Conservation (phyloP, 2,888 invertebrate genomes). For the Periphyllus acericola region DNA sequence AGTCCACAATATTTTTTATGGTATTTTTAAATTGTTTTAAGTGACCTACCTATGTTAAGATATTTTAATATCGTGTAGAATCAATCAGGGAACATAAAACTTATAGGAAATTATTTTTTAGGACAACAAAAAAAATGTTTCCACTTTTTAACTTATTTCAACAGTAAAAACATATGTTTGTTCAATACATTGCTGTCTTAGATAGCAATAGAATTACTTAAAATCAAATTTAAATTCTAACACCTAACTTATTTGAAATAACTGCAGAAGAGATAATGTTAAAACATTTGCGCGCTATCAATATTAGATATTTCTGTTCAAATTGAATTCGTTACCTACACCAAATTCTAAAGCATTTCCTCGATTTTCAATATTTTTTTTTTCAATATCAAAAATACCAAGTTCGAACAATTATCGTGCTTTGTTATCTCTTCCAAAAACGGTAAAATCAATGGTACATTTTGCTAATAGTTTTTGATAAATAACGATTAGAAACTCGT, state of each 20-base stretch:
- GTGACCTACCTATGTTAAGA: not conserved
- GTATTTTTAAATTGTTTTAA: constrained; percentile 12
- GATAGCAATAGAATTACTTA: not conserved
- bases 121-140: not conserved
- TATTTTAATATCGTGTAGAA: constrained; percentile 60
- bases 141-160: not conserved
- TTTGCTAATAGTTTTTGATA: too few relatives aligned
- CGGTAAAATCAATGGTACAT: too few relatives aligned
- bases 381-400: too few relatives aligned
- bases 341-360: too few relatives aligned
- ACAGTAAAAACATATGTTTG: not conserved
- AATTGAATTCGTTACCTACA: not conserved
- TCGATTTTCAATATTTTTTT: too few relatives aligned
- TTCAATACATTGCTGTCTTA: not conserved
- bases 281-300: not conserved
- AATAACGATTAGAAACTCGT: too few relatives aligned
- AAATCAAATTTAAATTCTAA: not conserved
- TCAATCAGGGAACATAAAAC: constrained; percentile 5
- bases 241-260: not conserved
- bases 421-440: too few relatives aligned
- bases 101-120: not conserved
- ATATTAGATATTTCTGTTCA: not conserved
- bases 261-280: not conserved
- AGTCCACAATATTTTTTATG: not conserved
- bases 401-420: too few relatives aligned